These are phyloP conservation scores for Orchesellides sinensis DNA, from an alignment of 2,888 invertebrate genomes.

Conservation along the genomic window DNA sequence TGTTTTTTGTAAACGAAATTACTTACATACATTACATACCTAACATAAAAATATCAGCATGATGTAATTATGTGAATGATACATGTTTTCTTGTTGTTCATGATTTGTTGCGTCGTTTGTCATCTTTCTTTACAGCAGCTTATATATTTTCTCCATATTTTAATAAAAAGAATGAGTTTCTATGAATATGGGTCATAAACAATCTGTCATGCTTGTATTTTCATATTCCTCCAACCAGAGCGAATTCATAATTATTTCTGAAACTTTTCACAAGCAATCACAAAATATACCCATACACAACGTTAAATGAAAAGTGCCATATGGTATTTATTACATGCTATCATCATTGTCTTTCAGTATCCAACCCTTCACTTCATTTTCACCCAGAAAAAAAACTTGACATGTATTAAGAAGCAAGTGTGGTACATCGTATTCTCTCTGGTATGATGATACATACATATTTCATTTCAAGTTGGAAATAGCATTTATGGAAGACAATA, in stretches of 20 bases:
- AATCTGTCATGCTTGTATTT: constrained; percentile 19
- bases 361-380: constrained; percentile 42
- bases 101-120: constrained; percentile 1
- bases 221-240: not conserved
- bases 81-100: not conserved
- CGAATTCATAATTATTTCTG: not conserved
- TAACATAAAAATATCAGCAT: not conserved
- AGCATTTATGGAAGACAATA: too few relatives aligned
- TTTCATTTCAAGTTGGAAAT: too few relatives aligned
- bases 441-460: too few relatives aligned
- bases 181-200: constrained; percentile 20
- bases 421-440: too few relatives aligned
- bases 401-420: constrained; percentile 32
- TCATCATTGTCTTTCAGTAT: constrained; percentile 1
- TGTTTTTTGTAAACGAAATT: not conserved
- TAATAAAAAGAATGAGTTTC: too few relatives aligned
- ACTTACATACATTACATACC: not conserved
- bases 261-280: not conserved
- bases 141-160: too few relatives aligned
- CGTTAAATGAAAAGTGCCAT: constrained; percentile 36
- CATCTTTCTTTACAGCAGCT: too few relatives aligned
- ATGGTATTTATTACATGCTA: constrained; percentile 30
- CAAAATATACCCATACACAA: not conserved
- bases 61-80: not conserved
- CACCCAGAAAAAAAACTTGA: constrained; percentile 12